phyloP scores from a whole-genome alignment of 2,797 vertebrate species.

The Phataginus tricuspis region DNA sequence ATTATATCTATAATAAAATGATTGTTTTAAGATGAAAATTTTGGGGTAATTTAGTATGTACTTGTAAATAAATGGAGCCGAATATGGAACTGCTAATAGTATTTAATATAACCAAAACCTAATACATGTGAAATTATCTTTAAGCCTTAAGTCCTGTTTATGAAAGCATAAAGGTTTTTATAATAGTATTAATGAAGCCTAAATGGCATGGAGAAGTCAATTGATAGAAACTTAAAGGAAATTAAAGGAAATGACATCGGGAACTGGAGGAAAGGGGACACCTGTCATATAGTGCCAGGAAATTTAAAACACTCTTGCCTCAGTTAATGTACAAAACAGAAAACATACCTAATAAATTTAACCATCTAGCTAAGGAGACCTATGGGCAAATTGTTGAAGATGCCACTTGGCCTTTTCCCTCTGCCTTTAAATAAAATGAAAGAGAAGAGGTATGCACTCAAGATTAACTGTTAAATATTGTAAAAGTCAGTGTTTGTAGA shows the following conservation, averaged over 20 bases:
- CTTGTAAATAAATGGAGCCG: not conserved
- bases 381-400: constrained; percentile 5
- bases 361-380: not conserved
- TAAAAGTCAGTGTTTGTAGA: not conserved
- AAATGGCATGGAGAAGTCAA: not conserved
- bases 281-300: not conserved
- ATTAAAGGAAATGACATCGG: not conserved
- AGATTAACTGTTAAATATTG: not conserved
- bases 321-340: constrained; percentile 6
- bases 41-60: not conserved
- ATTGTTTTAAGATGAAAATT: not conserved
- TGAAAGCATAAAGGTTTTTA: not conserved
- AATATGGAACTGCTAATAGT: not conserved
- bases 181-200: not conserved
- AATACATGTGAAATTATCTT: not conserved
- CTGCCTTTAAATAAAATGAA: constrained; percentile 22
- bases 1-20: not conserved
- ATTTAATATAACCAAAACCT: not conserved
- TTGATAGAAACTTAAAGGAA: not conserved
- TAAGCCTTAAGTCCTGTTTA: not conserved
- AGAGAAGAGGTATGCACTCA: not conserved
- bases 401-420: not conserved
- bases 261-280: not conserved
- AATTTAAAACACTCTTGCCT: not conserved
- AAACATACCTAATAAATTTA: not conserved